Base-by-base conservation (phyloP, 2,113 vertebrate species). In the Rhadina sibilatrix region DNA sequence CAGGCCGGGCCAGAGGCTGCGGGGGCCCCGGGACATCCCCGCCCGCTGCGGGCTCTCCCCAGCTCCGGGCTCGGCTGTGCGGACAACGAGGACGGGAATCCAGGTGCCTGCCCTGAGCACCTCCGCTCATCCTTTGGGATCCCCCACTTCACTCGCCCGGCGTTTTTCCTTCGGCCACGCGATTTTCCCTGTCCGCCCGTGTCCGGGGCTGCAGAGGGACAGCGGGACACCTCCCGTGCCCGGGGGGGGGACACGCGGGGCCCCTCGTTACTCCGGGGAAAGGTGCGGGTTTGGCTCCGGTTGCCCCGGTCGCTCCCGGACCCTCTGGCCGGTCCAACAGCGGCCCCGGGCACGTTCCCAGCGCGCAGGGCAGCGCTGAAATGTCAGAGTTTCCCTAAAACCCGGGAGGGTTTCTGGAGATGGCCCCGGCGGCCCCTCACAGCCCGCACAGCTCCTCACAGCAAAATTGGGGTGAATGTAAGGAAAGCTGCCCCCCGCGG, bases 381-480 rank as follows among this genome's bases (percentile, higher is more conserved):
- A 40, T 66, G 12, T 40, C 17, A 3, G 10, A 17, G 1, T 24
- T 78, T 31, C 74, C 38, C 68, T 40, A 20, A 61, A 72, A 72
- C 10, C 14, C 59, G 0, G 0, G 11, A 31, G 9, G 4, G 9
- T 11, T 53, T 52, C 64, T 22, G 19, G 40, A 37, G 22, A 10
- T 5, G 15, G 4, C 2, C 21, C 13, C 4, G 9, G 9, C 4
- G 5, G 2, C 3, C 8, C 6, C 30, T 47, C 44, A 40, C 47
- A 83, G 19, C 54, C 57, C 11, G 0, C 40, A 1, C 4, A 24
- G 11, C 5, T 9, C 12, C 25, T 31, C 27, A 3, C n/a, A 33
- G 49, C 25, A 44, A 69, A 78, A 12, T 3, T 4, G 31, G 16
- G 23, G 11, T 12, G 16, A 61, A 56, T 38, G 18, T 33, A 11